Evolutionary conservation across 2,113 vertebrate species (phyloP), one percentile per base, ranked within the genome.

Genomic region (Nibea albiflora): DNA sequence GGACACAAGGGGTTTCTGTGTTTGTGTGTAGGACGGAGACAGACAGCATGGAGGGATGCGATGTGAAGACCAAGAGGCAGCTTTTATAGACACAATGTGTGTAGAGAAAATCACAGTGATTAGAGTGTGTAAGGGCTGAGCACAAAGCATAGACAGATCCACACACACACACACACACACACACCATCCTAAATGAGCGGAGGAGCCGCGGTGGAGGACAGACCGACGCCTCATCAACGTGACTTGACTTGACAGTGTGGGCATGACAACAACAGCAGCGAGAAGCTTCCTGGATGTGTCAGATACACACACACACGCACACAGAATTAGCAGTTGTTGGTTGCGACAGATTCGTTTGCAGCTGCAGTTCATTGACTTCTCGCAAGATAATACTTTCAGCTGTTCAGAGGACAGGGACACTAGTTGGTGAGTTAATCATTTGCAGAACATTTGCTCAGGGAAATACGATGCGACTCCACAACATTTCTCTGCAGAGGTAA

Each of bases 161-260:
- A 19, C 17, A 58, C 58, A 46, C 57, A 28, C 28, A 28, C 24
- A 26, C 24, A 26, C 24, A 26, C 28, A 35, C 31, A 63, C 64
- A 81, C 39, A 46, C 28, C 54, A 58, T 72, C 24, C 42, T 24
- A 71, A 89, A 80, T 47, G n/a, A 73, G 58, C 24, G 31, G 31
- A 72, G 50, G 52, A 73, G 83, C 79, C 66, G 73, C 76, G 81
- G 73, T 19, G 62, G 67, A 83, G 66, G 70, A 80, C 58, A 64
- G 84, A 39, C 52, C 39, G 58, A 81, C 24, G 85, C 78, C 78
- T 82, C 28, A 19, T 87, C 73, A 76, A 74, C 63, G 70, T 81
- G 83, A 91, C 76, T 47, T 83, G 86, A 90, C 88, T 87, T 88
- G 89, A 92, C 84, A 89, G 79, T 63, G 87, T 73, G 66, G 66